These are phyloP conservation scores for Lepidurus packardi DNA, from an alignment of 1,140 invertebrate genomes.

Conservation along the genomic window DNA sequence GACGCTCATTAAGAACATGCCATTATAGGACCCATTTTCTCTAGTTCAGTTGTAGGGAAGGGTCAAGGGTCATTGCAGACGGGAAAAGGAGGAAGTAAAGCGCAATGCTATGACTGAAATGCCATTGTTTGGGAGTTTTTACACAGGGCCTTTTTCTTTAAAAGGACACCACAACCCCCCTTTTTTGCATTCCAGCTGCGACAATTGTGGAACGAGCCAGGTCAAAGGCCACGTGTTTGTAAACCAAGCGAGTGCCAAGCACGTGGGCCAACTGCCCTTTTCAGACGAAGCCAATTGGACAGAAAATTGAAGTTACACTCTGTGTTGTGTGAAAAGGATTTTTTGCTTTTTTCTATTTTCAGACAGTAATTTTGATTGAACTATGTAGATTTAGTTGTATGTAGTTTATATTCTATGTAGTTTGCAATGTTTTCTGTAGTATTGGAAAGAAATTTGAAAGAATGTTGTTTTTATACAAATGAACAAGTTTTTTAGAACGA, in stretches of 20 bases:
- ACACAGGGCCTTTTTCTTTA: too few species aligned
- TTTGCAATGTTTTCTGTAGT: too few species aligned
- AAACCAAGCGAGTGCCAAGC: neutral
- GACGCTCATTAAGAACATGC: neutral
- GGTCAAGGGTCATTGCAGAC: neutral
- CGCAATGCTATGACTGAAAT: neutral
- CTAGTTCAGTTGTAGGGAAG: neutral
- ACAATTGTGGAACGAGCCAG: constrained; percentile 21
- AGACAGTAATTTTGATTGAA: too few species aligned
- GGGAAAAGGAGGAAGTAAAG: neutral
- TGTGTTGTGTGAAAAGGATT: too few species aligned
- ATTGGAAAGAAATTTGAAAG: too few species aligned
- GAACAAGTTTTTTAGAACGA: too few species aligned
- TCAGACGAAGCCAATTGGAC: neutral
- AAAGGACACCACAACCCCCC: neutral
- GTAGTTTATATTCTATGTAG: too few species aligned
- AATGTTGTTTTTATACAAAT: too few species aligned
- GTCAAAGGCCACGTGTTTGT: constrained; percentile 12
- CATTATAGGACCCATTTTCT: neutral
- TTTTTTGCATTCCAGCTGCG: neutral
- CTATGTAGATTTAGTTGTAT: too few species aligned
- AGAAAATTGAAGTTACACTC: too few species aligned
- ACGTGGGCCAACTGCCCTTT: neutral
- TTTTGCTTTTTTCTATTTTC: too few species aligned
- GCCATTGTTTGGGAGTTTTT: too few species aligned